Evolutionary conservation across 2,888 invertebrate species (phyloP), one percentile per base, ranked within the genome.

Genomic region (Ephialtes manifestator): DNA sequence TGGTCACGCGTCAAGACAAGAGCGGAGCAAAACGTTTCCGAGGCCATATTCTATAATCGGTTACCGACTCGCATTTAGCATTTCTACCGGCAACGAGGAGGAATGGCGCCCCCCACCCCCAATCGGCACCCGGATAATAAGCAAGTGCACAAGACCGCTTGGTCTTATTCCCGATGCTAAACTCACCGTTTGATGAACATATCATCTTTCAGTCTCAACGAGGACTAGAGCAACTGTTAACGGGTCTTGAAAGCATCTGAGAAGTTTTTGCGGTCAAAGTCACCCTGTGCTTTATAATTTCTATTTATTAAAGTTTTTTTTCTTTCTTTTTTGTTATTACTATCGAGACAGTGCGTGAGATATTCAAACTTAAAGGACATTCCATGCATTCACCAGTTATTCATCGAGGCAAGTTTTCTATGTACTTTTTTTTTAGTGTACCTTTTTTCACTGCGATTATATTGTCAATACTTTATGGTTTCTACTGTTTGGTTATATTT

Each of bases 331-430:
- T 53, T 15, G 20, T n/a, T 20, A 28, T 67, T 28, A 31, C 3
- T 11, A 60, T 68, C 68, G 58, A 20, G 31, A 43, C 28, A 46
- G 74, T 43, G 80, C 48, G 67, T 67, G 68, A 74, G 65, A 71
- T 79, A 75, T 51, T 70, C 15, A 20, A 46, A 58, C 39, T 24
- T 58, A 65, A 84, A 67, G 80, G 70, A 67, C 76, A 84, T 79
- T 87, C 85, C 85, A 87, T 87, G 87, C 84, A 75, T 86, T 82
- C 87, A 35, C 67, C 86, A 77, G 58, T 74, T 75, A 82, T 82
- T 74, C 28, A 65, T 65, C 71, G 65, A 82, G 86, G 87, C 65
- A 83, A 81, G 81, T 79, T 71, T 18, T 75, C 48, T 70, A 5
- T 28, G 20, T 58, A 3, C 18, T 31, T 20, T 76, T 65, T 20